These are phyloP conservation scores for Acrocephalus arundinaceus DNA, from an alignment of 2,113 vertebrate genomes.

Conservation along the genomic window DNA sequence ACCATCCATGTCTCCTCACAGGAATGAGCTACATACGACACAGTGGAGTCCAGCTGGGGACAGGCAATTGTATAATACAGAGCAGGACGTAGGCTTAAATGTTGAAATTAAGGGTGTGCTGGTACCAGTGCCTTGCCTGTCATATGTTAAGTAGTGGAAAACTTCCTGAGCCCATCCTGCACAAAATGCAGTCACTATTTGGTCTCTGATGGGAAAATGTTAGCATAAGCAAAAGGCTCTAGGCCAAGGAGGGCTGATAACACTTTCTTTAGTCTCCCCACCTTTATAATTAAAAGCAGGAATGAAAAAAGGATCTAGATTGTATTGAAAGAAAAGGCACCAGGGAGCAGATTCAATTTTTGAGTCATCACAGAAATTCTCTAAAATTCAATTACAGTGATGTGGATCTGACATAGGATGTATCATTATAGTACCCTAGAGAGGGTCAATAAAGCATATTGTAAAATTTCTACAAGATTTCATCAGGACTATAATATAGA, in stretches of 20 bases:
- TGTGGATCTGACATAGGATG: slow-evolving; percentile 25
- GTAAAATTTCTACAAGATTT: slow-evolving; percentile 31
- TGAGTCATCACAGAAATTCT: slow-evolving; percentile 20
- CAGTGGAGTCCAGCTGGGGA: fast-evolving
- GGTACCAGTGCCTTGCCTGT: background rate
- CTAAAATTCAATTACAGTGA: slow-evolving; percentile 50
- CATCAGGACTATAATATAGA: slow-evolving; percentile 23
- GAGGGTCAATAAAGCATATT: slow-evolving; percentile 29
- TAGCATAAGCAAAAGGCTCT: background rate
- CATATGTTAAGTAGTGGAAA: background rate
- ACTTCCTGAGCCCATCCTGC: background rate
- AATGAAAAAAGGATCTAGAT: slow-evolving; percentile 39
- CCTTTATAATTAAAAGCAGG: slow-evolving; percentile 64
- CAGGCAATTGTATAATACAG: background rate
- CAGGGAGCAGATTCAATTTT: slow-evolving; percentile 41
- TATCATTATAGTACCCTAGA: slow-evolving; percentile 19
- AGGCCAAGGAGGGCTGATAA: slow-evolving; percentile 8
- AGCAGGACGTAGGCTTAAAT: background rate
- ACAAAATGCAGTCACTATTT: background rate
- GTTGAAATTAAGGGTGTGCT: background rate
- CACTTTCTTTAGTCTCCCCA: background rate
- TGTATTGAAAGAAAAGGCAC: slow-evolving; percentile 46
- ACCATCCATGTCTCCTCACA: background rate
- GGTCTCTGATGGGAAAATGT: background rate
- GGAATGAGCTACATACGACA: background rate